A percentile compares a stretch with the other conserved stretches of the same genome.
These are phyloP conservation scores for Pyrochroa serraticornis DNA, from an alignment of 2,888 invertebrate species.

Conservation along the genomic window DNA sequence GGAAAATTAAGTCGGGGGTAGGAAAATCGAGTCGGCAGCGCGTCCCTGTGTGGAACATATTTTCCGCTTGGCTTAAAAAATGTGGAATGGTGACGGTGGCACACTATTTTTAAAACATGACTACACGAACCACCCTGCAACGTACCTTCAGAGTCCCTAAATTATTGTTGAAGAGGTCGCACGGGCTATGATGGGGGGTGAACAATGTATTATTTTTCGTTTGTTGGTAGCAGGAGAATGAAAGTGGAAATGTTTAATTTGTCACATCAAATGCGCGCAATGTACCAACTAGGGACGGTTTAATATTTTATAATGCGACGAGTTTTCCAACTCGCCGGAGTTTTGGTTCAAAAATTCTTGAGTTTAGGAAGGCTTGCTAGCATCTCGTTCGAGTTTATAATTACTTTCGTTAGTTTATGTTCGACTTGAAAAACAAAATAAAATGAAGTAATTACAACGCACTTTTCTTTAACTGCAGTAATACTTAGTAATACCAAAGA, in stretches of 20 bases:
- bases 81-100: slow-evolving; percentile 18
- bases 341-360: slow-evolving; percentile 7
- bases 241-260: slow-evolving; percentile 27
- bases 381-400: neutral
- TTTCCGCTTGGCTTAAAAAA: slow-evolving; percentile 51
- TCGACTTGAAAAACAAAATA: no score
- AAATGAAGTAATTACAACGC: no score
- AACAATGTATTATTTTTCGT: slow-evolving; percentile 16
- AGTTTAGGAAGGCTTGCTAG: slow-evolving; percentile 16
- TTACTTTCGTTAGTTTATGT: no score
- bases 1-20: slow-evolving; percentile 53
- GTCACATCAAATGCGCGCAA: slow-evolving; percentile 23
- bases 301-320: slow-evolving; percentile 22
- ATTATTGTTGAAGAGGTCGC: slow-evolving; percentile 17
- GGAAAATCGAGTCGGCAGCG: slow-evolving; percentile 36
- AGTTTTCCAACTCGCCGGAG: slow-evolving; percentile 7
- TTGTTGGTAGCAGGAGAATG: slow-evolving; percentile 12
- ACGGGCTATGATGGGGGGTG: slow-evolving; percentile 2
- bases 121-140: slow-evolving; percentile 19
- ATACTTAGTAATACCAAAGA: no score
- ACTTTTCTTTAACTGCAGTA: no score
- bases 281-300: slow-evolving; percentile 13
- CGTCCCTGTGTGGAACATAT: slow-evolving; percentile 47
- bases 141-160: slow-evolving; percentile 20
- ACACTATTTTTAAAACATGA: slow-evolving; percentile 31